Conservation (phyloP, 2,797 vertebrate genomes). For the Sphenopsis melanotis region DNA sequence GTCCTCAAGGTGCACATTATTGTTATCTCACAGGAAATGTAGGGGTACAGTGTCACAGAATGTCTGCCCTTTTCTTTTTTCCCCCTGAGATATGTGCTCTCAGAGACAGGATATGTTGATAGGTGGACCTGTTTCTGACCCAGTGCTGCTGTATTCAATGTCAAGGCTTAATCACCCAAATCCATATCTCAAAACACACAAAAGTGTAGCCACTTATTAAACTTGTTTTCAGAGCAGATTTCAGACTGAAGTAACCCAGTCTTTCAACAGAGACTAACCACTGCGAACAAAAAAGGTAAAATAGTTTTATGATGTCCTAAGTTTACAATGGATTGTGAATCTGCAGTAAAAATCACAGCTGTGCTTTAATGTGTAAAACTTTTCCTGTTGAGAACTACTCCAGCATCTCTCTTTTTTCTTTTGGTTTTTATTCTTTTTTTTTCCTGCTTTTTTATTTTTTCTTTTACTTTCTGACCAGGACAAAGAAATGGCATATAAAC, state of each 20-base stretch:
- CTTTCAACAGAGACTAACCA: slow-evolving; percentile 23
- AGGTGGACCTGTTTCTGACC: neutral
- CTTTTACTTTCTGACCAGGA: neutral
- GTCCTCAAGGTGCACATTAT: neutral
- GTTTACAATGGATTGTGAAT: slow-evolving; percentile 6
- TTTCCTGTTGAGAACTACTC: neutral
- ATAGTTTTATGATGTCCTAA: neutral
- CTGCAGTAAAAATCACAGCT: slow-evolving; percentile 19
- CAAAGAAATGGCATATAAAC: neutral
- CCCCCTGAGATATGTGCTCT: neutral
- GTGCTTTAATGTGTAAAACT: slow-evolving; percentile 30
- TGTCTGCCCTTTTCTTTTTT: neutral
- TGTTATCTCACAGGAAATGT: neutral
- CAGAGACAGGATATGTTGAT: neutral
- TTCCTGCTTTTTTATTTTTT: neutral
- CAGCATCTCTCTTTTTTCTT: neutral
- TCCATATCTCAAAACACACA: neutral
- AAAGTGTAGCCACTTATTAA: neutral
- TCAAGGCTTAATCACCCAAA: slow-evolving; percentile 20
- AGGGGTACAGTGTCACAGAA: neutral
- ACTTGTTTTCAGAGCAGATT: neutral
- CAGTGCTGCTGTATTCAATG: neutral
- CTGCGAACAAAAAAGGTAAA: neutral
- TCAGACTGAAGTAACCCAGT: neutral
- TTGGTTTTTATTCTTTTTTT: neutral